A percentile compares a stretch with the other conserved stretches of the same genome.
phyloP scores from a whole-genome alignment of 2,888 invertebrate genomes.

The Cryptus viduatorius region DNA sequence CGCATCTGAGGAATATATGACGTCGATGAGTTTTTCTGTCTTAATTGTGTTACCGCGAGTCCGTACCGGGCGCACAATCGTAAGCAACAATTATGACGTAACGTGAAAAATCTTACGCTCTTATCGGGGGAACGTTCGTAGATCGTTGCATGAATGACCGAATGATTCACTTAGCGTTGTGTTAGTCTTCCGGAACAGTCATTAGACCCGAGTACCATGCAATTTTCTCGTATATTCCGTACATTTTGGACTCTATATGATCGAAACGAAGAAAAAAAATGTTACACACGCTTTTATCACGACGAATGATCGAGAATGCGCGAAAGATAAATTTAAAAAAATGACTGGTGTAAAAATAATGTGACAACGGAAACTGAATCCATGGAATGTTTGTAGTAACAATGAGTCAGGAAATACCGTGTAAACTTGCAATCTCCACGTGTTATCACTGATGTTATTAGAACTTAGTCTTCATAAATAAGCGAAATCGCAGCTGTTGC shows the following conservation, averaged over 20 bases:
- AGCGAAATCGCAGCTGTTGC: not conserved
- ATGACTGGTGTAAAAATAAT: not conserved
- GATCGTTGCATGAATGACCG: slow-evolving; percentile 35
- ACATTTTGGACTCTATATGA: not conserved
- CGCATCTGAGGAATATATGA: not conserved
- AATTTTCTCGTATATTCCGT: slow-evolving; percentile 1
- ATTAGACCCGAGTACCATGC: slow-evolving; percentile 20
- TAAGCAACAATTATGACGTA: slow-evolving; percentile 34
- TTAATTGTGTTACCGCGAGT: slow-evolving; percentile 25
- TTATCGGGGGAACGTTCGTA: slow-evolving; percentile 32
- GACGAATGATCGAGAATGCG: slow-evolving; percentile 11
- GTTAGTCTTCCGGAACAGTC: slow-evolving; percentile 16
- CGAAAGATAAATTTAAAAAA: not conserved
- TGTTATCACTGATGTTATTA: not conserved
- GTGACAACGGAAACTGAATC: not conserved
- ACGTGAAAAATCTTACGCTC: slow-evolving; percentile 24
- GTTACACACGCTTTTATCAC: not conserved
- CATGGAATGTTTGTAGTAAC: not conserved
- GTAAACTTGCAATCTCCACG: not conserved
- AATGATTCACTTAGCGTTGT: slow-evolving; percentile 20
- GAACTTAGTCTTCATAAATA: not conserved
- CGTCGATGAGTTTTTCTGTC: slow-evolving; percentile 21
- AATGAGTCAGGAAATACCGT: not conserved
- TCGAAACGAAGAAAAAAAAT: not conserved
- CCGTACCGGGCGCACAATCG: not conserved